These are phyloP conservation scores for Avahi laniger DNA, from an alignment of 2,797 vertebrate genomes.

Conservation along the genomic window DNA sequence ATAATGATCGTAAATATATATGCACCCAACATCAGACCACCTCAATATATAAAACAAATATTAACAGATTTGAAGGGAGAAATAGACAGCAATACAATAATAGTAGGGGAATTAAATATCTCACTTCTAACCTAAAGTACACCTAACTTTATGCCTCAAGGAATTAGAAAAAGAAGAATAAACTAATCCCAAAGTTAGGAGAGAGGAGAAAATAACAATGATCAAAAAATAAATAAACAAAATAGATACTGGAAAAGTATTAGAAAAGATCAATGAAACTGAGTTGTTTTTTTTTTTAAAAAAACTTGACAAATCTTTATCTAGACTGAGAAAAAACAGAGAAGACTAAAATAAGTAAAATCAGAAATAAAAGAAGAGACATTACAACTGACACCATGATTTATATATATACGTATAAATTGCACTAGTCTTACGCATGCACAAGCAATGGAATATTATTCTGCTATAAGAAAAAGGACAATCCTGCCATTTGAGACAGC, in stretches of 20 bases:
- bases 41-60: background rate
- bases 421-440: background rate
- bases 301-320: background rate
- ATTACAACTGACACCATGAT: background rate
- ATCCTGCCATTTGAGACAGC: background rate
- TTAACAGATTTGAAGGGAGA: background rate
- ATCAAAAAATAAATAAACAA: background rate
- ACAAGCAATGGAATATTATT: background rate
- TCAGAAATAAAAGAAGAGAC: background rate
- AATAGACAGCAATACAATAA: background rate
- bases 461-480: background rate
- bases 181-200: background rate
- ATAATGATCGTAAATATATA: background rate
- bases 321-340: background rate
- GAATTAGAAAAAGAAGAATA: background rate
- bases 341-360: background rate
- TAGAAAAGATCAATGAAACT: background rate
- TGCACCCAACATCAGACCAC: background rate
- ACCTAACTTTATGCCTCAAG: background rate
- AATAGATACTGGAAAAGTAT: background rate
- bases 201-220: background rate
- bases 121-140: background rate
- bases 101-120: background rate
- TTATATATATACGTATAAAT: background rate
- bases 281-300: background rate